Conservation (phyloP, 2,113 vertebrate species). For the Protomyctophum bolini region DNA sequence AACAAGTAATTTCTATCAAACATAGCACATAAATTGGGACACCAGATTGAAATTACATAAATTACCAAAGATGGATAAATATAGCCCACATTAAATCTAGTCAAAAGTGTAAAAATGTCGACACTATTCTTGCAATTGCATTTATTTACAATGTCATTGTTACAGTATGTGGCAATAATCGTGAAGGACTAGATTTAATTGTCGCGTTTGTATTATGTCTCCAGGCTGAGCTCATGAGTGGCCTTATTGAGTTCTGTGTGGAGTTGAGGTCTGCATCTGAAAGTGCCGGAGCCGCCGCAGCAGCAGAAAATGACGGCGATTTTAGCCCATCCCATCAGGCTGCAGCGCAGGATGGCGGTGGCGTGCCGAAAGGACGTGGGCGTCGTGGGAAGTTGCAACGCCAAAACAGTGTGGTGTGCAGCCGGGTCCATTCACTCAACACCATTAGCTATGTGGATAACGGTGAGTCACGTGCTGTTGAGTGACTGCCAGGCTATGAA, state of each 20-base stretch:
- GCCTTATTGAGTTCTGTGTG: slow-evolving; percentile 92
- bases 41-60: no score
- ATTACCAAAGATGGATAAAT: no score
- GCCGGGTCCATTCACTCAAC: slow-evolving; percentile 84
- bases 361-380: slow-evolving; percentile 54
- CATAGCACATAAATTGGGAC: no score
- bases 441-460: slow-evolving; percentile 93
- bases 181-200: no score
- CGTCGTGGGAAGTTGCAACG: slow-evolving; percentile 79
- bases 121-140: no score
- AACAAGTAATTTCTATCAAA: slow-evolving; percentile 77
- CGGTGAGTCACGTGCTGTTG: slow-evolving; percentile 72
- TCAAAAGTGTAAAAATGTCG: no score
- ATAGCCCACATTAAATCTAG: no score
- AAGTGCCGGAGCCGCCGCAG: slow-evolving; percentile 45
- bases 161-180: no score
- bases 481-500: not conserved
- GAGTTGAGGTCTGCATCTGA: slow-evolving; percentile 79
- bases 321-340: slow-evolving; percentile 51
- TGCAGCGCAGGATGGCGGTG: slow-evolving; percentile 26
- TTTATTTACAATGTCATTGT: no score
- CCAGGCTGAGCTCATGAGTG: slow-evolving; percentile 91
- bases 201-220: not conserved
- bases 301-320: slow-evolving; percentile 14
- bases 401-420: slow-evolving; percentile 87